A percentile compares a stretch with the other conserved stretches of the same genome.
Conservation (phyloP, 2,113 vertebrate species). For the Mesoclemmys tuberculata region DNA sequence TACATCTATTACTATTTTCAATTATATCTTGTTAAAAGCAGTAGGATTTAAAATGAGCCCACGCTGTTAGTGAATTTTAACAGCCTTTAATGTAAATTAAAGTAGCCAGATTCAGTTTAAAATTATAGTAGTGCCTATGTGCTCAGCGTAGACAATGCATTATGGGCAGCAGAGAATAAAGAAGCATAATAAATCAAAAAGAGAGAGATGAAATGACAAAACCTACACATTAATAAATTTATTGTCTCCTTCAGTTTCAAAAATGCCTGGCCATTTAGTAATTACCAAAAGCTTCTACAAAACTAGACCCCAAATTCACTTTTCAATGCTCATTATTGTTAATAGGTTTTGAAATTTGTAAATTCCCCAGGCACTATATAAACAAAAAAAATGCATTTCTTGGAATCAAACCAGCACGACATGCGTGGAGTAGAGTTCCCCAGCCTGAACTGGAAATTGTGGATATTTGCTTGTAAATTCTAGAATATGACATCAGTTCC, state of each 20-base stretch:
- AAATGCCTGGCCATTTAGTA: neutral
- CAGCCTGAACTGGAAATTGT: rapidly evolving
- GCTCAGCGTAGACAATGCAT: neutral
- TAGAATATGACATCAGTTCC: rapidly evolving
- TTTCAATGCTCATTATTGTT: neutral
- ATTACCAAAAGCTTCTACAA: neutral
- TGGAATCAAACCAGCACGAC: neutral
- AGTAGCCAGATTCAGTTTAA: neutral
- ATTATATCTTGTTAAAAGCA: neutral
- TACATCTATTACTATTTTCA: rapidly evolving
- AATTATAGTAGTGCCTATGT: neutral
- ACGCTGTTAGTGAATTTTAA: neutral
- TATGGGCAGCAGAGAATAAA: neutral
- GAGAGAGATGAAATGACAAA: neutral
- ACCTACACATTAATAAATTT: neutral
- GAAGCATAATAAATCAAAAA: neutral
- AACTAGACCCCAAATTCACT: neutral
- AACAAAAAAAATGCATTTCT: rapidly evolving
- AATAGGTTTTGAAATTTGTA: rapidly evolving
- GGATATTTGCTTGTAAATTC: too few species aligned
- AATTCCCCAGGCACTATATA: neutral
- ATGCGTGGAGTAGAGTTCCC: rapidly evolving
- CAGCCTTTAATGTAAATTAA: neutral
- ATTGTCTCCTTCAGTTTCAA: neutral
- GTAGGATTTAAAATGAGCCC: neutral